phyloP scores from a whole-genome alignment of 2,113 vertebrate species.

The Vulpes ferrilata region DNA sequence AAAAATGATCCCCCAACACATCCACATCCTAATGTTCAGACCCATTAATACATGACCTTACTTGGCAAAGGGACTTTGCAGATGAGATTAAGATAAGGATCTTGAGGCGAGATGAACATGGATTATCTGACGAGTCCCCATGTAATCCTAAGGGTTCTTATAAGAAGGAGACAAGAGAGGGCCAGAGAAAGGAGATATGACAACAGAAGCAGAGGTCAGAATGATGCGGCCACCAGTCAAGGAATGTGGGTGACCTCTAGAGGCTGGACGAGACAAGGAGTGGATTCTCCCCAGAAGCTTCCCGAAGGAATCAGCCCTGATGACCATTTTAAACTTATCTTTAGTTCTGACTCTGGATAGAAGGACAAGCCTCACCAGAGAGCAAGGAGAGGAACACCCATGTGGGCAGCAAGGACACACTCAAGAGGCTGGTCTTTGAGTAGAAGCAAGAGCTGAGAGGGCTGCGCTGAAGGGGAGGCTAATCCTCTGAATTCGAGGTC shows the following conservation, averaged over 20 bases:
- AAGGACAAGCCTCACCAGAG: background rate
- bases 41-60: background rate
- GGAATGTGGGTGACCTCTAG: background rate
- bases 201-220: background rate
- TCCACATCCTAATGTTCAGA: background rate
- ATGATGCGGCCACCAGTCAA: background rate
- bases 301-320: background rate
- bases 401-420: background rate
- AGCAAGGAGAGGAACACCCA: fast-evolving
- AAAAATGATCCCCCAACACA: background rate
- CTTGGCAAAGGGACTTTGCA: background rate
- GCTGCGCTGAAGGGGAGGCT: background rate
- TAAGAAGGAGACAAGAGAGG: background rate
- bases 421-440: background rate
- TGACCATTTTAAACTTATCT: background rate
- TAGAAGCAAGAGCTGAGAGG: background rate
- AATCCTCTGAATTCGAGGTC: background rate
- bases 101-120: background rate
- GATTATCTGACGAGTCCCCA: background rate
- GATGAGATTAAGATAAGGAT: background rate
- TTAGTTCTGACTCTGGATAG: background rate
- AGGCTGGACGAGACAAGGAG: background rate
- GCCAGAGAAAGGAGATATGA: background rate
- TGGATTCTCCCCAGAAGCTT: background rate
- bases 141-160: background rate